Evolutionary conservation across 2,888 invertebrate species (phyloP).

Genomic region (Macroteleia sp.): DNA sequence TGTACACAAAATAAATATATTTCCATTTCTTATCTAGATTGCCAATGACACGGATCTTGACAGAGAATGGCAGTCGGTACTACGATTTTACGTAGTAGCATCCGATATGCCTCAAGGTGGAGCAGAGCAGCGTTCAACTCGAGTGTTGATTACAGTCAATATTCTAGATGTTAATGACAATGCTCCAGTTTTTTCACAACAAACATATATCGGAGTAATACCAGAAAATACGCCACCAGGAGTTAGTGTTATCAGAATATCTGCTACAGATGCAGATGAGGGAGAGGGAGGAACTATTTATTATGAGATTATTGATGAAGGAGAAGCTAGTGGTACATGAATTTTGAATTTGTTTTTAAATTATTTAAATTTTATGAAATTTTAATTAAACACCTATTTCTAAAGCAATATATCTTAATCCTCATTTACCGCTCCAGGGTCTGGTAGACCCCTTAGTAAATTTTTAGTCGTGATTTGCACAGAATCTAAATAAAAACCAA

Average conservation of each 20-base stretch:
- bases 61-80: slow-evolving; percentile 88
- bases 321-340: slow-evolving; percentile 87
- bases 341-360: neutral
- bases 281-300: slow-evolving; percentile 89
- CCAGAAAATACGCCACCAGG: slow-evolving; percentile 90
- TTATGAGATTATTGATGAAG: slow-evolving; percentile 90
- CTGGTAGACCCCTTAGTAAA: too few relatives aligned
- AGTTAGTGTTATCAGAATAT: slow-evolving; percentile 88
- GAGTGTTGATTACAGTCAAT: slow-evolving; percentile 88
- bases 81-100: slow-evolving; percentile 89
- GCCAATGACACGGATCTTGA: slow-evolving; percentile 89
- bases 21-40: slow-evolving; percentile 80
- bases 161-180: slow-evolving; percentile 92
- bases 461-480: too few relatives aligned
- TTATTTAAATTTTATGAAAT: too few relatives aligned
- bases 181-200: slow-evolving; percentile 88
- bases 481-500: too few relatives aligned
- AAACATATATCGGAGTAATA: slow-evolving; percentile 89
- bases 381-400: too few relatives aligned
- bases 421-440: too few relatives aligned
- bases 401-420: too few relatives aligned
- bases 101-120: slow-evolving; percentile 90
- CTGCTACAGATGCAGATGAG: slow-evolving; percentile 91
- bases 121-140: slow-evolving; percentile 87
- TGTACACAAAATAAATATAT: too few relatives aligned